Evolutionary conservation across 2,888 invertebrate genomes (phyloP), one percentile per base, ranked within the genome.

Genomic region (Halocaridina rubra): DNA sequence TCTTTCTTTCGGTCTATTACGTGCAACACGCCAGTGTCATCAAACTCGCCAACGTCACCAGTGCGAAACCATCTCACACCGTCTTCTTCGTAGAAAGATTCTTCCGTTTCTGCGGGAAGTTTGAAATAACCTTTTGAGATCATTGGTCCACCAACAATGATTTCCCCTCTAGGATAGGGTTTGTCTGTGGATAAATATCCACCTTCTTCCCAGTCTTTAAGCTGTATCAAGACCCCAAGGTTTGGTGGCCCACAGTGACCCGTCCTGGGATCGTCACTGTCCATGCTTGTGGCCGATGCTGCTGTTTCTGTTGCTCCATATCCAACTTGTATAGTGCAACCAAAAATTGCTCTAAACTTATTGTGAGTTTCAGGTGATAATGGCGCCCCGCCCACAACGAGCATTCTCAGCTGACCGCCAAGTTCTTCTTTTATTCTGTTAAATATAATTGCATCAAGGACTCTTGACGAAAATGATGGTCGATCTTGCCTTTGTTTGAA

Each of bases 241-340:
- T 96, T 93, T 8, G 98, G 97, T 74, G 95, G 95, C 72, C 98
- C 98, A 81, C 96, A 97, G 90, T 97, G 93, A 19, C 98, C 98
- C 59, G 94, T 94, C 71, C 93, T 93, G 89, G 94, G 91, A 91
- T 96, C 96, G 90, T 92, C 90, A 57, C 72, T 74, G 39, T 89
- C 89, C 90, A 90, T 90, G 32, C 91, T 88, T 2, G 91, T 91
- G 74, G 98, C 98, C 90, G 96, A 96, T 0, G 98, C 98, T 89
- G 96, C 96, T 19, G 98, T 98, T 93, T 99, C 99, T 0, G 99
- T 99, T 87, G 99, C 94, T 1, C 99, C 99, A 92, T 99, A 99
- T 76, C 98, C 99, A 90, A 97, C 97, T 84, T 96, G 94, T 64
- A 99, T 94, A 87, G 95, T 95, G 87, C 96, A 95, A 91, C 98